Conservation (phyloP, 2,797 vertebrate species). For the Danio albolineatus region DNA sequence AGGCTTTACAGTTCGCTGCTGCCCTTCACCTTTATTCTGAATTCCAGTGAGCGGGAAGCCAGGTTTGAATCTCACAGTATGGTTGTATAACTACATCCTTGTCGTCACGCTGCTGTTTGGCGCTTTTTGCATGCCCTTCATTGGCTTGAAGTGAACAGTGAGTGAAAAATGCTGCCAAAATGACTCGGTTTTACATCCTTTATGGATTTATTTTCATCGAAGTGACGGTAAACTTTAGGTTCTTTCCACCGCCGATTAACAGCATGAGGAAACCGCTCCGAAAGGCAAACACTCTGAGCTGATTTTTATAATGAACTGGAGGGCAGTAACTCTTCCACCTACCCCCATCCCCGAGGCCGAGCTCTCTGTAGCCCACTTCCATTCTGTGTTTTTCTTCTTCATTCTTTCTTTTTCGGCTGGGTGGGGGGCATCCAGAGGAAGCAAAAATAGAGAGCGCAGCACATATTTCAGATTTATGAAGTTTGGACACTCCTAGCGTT, state of each 20-base stretch:
- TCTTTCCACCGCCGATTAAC: conserved; percentile 38
- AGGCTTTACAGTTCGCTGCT: conserved; percentile 24
- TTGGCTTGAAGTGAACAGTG: conserved; percentile 25
- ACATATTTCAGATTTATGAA: conserved; percentile 85
- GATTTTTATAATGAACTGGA: conserved; percentile 58
- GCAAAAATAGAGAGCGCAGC: conserved; percentile 74
- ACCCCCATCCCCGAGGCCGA: conserved; percentile 41
- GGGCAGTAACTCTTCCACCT: conserved; percentile 56
- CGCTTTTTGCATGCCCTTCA: conserved; percentile 21
- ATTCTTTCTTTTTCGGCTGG: conserved; percentile 71
- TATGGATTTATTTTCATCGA: conserved; percentile 43
- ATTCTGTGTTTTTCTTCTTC: conserved; percentile 73
- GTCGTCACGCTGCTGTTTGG: conserved; percentile 40
- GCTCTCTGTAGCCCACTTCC: conserved; percentile 71
- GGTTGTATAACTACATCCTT: conserved; percentile 36
- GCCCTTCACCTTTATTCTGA: conserved; percentile 34
- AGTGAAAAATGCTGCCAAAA: conserved; percentile 24
- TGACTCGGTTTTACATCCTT: conserved; percentile 34
- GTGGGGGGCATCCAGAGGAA: conserved; percentile 56
- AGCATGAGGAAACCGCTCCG: conserved; percentile 40
- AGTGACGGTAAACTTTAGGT: conserved; percentile 42
- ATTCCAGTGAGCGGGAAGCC: conserved; percentile 24
- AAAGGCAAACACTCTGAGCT: conserved; percentile 46
- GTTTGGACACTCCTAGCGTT: conserved; percentile 86
- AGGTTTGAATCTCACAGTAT: conserved; percentile 34